Base-by-base conservation (phyloP, 2,888 invertebrate genomes). In the Anthrax anthrax region DNA sequence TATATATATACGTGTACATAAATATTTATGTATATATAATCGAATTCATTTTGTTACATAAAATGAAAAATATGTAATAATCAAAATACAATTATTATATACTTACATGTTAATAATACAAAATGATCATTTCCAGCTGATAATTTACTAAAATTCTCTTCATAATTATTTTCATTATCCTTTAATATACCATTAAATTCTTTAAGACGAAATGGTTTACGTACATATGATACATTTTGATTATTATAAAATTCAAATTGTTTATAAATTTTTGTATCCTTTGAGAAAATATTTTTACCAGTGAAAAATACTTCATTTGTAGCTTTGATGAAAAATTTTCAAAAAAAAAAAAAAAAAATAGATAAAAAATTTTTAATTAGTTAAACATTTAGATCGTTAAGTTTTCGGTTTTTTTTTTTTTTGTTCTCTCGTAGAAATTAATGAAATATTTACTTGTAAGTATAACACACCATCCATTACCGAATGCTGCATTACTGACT, bases 111-210 rank as follows among this genome's bases (percentile, higher is more conserved):
- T 50, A 67, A 50, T 27, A 64, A 57, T 14, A 60, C 61, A 51
- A 67, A 68, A 51, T 68, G 67, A 47, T 61, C 65, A 47, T 61
- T 62, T 51, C 68, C 67, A 43, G 67, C 63, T 50, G 64, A 58
- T 45, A 65, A 51, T 10, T 57, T 53, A 19, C 58, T 51, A 48
- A 66, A 65, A 48, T 61, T 61, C 50, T 65, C 65, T 47, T 60
- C 59, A 45, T 65, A 63, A 18, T 40, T 42, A 41, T 46, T 42
- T 51, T 51, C 47, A 29, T 27, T 29, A 9, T 39, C 14, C 6
- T 65, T 63, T 2, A 66, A 53, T 43, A 60, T 63, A 45, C 62
- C 58, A 50, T 63, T 61, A 50, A 65, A 62, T 46, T 65, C 62
- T 50, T 62, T 60, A 38, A 67, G 50, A 0, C 65, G 62, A 56